These are phyloP conservation scores for Drosophila bifasciata DNA, from an alignment of 1,140 invertebrate species.

Conservation along the genomic window DNA sequence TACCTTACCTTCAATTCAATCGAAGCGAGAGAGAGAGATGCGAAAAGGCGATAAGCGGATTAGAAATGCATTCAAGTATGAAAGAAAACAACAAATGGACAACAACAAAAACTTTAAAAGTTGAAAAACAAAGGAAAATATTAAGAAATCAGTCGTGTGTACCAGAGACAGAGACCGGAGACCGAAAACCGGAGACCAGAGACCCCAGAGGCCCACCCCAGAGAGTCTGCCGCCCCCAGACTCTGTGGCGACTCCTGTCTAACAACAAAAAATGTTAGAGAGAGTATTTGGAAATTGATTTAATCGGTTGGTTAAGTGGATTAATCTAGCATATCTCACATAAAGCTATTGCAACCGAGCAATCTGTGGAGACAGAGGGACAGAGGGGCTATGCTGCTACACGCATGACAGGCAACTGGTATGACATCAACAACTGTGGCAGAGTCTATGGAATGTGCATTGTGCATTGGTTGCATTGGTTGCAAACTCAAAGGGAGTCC, in stretches of 20 bases:
- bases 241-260: slow-evolving; percentile 7
- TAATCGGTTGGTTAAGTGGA: slow-evolving; percentile 45
- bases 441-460: too few relatives aligned
- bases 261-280: background rate
- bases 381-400: background rate
- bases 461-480: too few relatives aligned
- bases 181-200: too few relatives aligned
- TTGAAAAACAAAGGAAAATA: slow-evolving; percentile 24
- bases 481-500: too few relatives aligned
- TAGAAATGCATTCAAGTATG: slow-evolving; percentile 46
- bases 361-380: background rate
- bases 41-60: slow-evolving; percentile 16
- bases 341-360: background rate
- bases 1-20: slow-evolving; percentile 1
- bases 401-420: slow-evolving; percentile 3
- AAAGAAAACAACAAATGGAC: slow-evolving; percentile 31
- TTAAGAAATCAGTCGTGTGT: slow-evolving; percentile 21
- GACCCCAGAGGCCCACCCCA: background rate
- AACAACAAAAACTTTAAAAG: slow-evolving; percentile 23
- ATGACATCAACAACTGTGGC: too few relatives aligned
- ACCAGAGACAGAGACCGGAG: slow-evolving; percentile 1
- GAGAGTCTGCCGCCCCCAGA: background rate
- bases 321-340: slow-evolving; percentile 25
- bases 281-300: slow-evolving; percentile 7
- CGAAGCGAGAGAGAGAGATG: background rate